Conservation (phyloP, 2,113 vertebrate genomes). For the Prietella phreatophila region DNA sequence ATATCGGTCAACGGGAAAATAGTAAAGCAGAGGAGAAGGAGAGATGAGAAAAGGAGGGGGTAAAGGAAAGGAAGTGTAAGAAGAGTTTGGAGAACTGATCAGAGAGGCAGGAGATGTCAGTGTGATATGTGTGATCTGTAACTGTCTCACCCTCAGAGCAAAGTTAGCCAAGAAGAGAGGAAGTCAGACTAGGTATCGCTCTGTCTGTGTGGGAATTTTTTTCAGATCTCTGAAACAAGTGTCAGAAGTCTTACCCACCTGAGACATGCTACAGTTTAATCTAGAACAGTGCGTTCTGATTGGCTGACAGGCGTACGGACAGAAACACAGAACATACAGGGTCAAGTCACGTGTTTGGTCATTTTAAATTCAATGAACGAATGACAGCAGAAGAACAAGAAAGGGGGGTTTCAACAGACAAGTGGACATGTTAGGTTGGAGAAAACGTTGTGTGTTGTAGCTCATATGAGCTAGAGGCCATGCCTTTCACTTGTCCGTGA, state of each 20-base stretch:
- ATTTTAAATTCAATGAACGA: background rate
- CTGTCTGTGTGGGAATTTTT: conserved; percentile 1
- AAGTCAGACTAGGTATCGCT: background rate
- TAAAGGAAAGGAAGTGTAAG: background rate
- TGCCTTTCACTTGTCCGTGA: background rate
- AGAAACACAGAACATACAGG: background rate
- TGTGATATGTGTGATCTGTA: conserved; percentile 8
- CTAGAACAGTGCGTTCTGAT: background rate
- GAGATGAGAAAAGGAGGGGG: background rate
- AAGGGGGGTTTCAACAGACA: background rate
- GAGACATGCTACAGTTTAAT: background rate
- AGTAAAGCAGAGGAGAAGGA: background rate
- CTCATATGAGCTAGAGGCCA: background rate
- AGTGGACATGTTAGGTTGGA: background rate
- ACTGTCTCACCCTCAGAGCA: background rate
- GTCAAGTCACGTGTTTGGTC: background rate
- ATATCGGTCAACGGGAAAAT: background rate
- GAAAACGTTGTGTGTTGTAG: background rate
- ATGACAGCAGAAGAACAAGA: background rate
- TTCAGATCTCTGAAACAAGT: conserved; percentile 20
- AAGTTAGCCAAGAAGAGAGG: conserved; percentile 5
- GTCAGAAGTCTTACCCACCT: background rate
- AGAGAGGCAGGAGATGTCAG: conserved; percentile 5
- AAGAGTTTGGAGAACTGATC: conserved; percentile 4
- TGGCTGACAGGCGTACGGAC: background rate